phyloP scores from a whole-genome alignment of 1,140 invertebrate genomes.

The Caenorhabditis remanei region DNA sequence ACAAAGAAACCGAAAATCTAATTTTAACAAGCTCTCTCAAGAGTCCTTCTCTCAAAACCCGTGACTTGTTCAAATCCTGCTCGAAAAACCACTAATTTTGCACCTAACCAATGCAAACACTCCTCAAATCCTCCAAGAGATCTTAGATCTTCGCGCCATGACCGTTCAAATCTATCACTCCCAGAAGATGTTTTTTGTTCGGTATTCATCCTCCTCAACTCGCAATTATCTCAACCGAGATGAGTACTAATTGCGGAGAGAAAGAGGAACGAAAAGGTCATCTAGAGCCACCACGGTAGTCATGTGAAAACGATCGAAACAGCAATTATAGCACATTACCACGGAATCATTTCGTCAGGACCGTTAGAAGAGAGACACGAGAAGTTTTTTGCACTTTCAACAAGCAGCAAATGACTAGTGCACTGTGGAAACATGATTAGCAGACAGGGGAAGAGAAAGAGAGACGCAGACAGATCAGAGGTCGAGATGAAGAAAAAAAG shows the following conservation, averaged over 20 bases:
- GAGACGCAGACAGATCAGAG: not conserved
- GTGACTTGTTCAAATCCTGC: not conserved
- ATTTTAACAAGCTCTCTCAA: not conserved
- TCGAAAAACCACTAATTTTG: conserved; percentile 14
- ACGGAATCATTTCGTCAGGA: not conserved
- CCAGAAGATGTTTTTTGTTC: not conserved
- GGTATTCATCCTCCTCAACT: not conserved
- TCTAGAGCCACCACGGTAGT: conserved; percentile 23
- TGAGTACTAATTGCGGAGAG: conserved; percentile 27
- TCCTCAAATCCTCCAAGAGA: not conserved
- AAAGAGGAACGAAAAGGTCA: not conserved
- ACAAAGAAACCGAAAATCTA: not conserved
- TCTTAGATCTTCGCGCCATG: not conserved
- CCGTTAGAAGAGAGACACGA: not conserved
- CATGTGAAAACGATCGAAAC: conserved; percentile 37
- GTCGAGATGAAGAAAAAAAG: not conserved
- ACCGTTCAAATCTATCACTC: not conserved
- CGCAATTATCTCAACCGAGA: conserved; percentile 9
- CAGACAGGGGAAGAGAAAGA: not conserved
- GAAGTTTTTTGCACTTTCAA: conserved; percentile 36
- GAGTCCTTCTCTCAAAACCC: not conserved
- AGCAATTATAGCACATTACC: conserved; percentile 47
- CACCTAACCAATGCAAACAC: not conserved
- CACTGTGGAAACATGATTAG: conserved; percentile 16
- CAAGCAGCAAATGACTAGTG: not conserved